phyloP scores from a whole-genome alignment of 2,113 vertebrate genomes.

The Halcyon senegalensis region DNA sequence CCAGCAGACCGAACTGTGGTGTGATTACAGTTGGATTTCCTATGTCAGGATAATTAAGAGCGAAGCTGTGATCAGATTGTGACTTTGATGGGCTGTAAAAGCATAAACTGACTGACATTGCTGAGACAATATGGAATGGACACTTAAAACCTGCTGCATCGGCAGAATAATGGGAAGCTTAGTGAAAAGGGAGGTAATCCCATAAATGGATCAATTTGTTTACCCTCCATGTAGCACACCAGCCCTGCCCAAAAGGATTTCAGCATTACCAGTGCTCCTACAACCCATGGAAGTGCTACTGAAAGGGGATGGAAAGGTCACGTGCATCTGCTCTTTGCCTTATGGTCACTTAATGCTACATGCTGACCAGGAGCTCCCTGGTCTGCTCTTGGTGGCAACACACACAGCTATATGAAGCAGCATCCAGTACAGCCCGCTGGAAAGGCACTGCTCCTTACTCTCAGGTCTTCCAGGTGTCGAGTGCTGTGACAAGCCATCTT shows the following conservation, averaged over 20 bases:
- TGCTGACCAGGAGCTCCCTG: background rate
- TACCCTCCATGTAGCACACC: background rate
- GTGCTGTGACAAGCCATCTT: background rate
- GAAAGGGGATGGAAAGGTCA: background rate
- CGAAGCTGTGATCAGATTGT: slow-evolving; percentile 10
- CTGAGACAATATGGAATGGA: background rate
- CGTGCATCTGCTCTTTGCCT: background rate
- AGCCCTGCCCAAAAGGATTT: background rate
- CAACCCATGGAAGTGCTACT: background rate
- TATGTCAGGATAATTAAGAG: slow-evolving; percentile 39
- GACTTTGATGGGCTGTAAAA: slow-evolving; percentile 21
- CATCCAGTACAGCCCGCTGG: background rate
- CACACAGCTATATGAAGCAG: background rate
- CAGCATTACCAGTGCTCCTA: background rate
- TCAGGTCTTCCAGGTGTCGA: background rate
- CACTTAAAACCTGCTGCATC: background rate
- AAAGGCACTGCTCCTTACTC: background rate
- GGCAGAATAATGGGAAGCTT: slow-evolving; percentile 41
- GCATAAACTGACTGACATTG: background rate
- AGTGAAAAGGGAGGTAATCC: slow-evolving; percentile 46
- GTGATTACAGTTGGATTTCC: slow-evolving; percentile 52
- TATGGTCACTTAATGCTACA: background rate
- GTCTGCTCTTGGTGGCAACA: background rate
- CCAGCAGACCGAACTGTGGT: background rate
- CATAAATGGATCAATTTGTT: slow-evolving; percentile 24